These are phyloP conservation scores for Nycticryphes semicollaris DNA, from an alignment of 2,113 vertebrate genomes.

Conservation along the genomic window DNA sequence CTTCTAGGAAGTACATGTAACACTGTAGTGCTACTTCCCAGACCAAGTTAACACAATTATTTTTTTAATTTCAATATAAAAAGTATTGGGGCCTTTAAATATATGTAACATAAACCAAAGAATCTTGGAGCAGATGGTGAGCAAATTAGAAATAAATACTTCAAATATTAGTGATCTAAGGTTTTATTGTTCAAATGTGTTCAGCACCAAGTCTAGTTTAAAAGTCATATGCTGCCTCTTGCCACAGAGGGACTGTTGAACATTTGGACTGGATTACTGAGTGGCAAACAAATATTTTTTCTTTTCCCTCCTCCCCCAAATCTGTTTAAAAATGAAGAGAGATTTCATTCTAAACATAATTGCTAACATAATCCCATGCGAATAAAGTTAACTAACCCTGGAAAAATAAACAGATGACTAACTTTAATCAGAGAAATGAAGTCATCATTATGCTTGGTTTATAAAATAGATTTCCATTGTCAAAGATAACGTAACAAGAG, in stretches of 20 bases:
- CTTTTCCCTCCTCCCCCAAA: slow-evolving; percentile 35
- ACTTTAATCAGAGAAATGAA: slow-evolving; percentile 89
- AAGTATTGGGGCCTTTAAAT: neutral
- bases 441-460: slow-evolving; percentile 88
- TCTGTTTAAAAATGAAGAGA: slow-evolving; percentile 65
- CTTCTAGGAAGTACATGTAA: neutral
- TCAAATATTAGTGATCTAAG: slow-evolving; percentile 57
- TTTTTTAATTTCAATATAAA: neutral
- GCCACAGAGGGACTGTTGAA: slow-evolving; percentile 75
- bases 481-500: slow-evolving; percentile 26
- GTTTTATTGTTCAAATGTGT: slow-evolving; percentile 51
- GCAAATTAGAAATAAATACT: slow-evolving; percentile 61
- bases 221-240: slow-evolving; percentile 66
- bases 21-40: neutral
- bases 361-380: slow-evolving; percentile 83
- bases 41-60: neutral
- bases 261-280: slow-evolving; percentile 63
- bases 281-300: slow-evolving; percentile 55
- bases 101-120: neutral
- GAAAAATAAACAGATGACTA: slow-evolving; percentile 89
- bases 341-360: slow-evolving; percentile 73
- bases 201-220: slow-evolving; percentile 40
- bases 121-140: slow-evolving; percentile 25
- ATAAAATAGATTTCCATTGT: slow-evolving; percentile 77
- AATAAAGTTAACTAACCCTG: slow-evolving; percentile 87